Evolutionary conservation across 2,888 invertebrate genomes (phyloP).

Genomic region (Baronia brevicornis): DNA sequence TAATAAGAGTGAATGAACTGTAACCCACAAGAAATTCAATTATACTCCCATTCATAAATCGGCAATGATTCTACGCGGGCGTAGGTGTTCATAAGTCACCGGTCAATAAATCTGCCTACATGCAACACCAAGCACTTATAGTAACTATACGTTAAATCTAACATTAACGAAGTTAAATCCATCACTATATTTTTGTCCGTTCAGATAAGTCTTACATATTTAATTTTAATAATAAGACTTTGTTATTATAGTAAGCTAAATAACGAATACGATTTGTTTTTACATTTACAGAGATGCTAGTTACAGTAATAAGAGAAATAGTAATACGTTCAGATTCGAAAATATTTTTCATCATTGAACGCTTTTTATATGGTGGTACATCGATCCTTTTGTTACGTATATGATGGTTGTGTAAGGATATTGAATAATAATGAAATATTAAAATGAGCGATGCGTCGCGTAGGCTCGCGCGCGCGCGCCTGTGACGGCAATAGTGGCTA

Average conservation of each 20-base stretch:
- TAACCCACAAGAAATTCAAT: constrained; percentile 43
- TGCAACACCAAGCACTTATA: constrained; percentile 9
- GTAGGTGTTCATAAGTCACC: constrained; percentile 51
- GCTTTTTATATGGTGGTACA: constrained; percentile 7
- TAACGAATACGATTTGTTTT: too few relatives aligned
- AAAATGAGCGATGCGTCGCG: constrained; percentile 47
- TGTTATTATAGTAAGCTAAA: too few relatives aligned
- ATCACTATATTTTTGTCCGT: too few relatives aligned
- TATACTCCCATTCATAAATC: constrained; percentile 55
- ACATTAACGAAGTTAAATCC: too few relatives aligned
- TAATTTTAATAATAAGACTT: too few relatives aligned
- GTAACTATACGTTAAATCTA: constrained; percentile 1
- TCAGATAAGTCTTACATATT: too few relatives aligned
- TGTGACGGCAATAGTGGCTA: constrained; percentile 56
- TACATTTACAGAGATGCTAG: too few relatives aligned
- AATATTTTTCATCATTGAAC: too few relatives aligned
- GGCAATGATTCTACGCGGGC: constrained; percentile 40
- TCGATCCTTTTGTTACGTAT: constrained; percentile 11
- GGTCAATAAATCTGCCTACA: constrained; percentile 35
- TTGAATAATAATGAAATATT: constrained; percentile 35
- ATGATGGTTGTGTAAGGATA: constrained; percentile 9
- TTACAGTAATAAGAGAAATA: too few relatives aligned
- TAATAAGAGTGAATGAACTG: constrained; percentile 45
- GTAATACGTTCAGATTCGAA: too few relatives aligned
- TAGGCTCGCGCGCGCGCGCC: constrained; percentile 48